Percentiles rank a stretch among this genome's conserved stretches.
Evolutionary conservation across 2,113 vertebrate species (phyloP).

Genomic region (Gulo gulo): DNA sequence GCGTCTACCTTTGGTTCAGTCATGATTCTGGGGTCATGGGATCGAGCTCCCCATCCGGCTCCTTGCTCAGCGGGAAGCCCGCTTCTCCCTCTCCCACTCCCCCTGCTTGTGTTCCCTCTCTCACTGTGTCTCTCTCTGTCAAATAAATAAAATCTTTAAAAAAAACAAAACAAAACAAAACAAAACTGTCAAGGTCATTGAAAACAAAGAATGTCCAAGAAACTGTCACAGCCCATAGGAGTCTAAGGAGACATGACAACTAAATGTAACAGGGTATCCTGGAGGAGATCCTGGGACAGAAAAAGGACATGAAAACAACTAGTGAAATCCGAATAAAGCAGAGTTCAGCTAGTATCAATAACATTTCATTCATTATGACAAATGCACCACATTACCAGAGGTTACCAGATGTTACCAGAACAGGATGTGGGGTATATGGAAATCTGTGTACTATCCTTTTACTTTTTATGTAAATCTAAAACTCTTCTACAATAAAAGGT

Average conservation of each 20-base stretch:
- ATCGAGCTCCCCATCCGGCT: no score
- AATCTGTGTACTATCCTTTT: not conserved
- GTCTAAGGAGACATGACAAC: not conserved
- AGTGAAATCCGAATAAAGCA: not conserved
- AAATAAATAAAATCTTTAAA: no score
- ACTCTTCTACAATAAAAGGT: not conserved
- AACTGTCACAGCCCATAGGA: not conserved
- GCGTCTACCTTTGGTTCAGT: no score
- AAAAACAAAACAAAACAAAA: no score
- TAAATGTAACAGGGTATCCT: not conserved
- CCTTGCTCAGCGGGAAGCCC: no score
- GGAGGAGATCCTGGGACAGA: not conserved
- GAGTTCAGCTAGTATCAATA: not conserved
- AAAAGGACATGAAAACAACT: not conserved
- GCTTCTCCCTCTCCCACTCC: no score
- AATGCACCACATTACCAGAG: not conserved
- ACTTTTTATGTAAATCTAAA: constrained; percentile 21
- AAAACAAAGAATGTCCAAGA: constrained; percentile 13
- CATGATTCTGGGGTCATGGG: no score
- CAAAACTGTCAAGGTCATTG: not conserved
- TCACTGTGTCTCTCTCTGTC: no score
- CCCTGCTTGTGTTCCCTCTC: no score
- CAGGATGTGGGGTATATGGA: not conserved
- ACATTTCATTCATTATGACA: not conserved
- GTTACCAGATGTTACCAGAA: not conserved